These are phyloP conservation scores for Drosophila ambigua DNA, from an alignment of 1,140 invertebrate species.

Conservation along the genomic window DNA sequence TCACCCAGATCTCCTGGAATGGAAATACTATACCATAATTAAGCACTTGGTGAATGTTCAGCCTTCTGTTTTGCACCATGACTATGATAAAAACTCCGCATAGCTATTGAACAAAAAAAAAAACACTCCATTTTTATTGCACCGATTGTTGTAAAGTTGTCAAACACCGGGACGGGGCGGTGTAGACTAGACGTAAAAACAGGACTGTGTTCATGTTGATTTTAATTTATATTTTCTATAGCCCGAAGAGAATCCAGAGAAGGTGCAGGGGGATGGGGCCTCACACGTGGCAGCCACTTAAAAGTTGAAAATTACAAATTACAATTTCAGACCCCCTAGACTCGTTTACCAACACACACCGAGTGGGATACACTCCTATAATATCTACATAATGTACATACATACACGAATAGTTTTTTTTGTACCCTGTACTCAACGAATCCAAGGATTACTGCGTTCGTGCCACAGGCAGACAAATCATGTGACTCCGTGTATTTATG, in stretches of 20 bases:
- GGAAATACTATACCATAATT: too few species aligned
- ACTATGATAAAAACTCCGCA: too few species aligned
- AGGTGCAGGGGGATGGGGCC: not conserved
- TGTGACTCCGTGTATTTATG: too few species aligned
- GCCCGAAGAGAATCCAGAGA: not conserved
- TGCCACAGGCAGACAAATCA: too few species aligned
- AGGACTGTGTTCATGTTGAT: conserved; percentile 19
- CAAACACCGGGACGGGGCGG: conserved; percentile 20
- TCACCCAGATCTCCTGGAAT: too few species aligned
- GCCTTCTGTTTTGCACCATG: too few species aligned
- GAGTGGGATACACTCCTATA: not conserved
- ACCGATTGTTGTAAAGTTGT: conserved; percentile 5
- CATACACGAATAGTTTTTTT: conserved; percentile 27
- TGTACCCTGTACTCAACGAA: too few species aligned
- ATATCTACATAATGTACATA: not conserved
- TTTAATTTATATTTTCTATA: conserved; percentile 36
- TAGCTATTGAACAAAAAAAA: too few species aligned
- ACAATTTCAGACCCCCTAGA: conserved; percentile 51
- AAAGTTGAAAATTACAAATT: conserved; percentile 76
- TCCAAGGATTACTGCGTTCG: too few species aligned
- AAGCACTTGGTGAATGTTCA: too few species aligned
- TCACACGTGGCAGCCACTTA: conserved; percentile 66
- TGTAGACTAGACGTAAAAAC: not conserved
- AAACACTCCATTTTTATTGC: too few species aligned
- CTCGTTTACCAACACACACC: conserved; percentile 12